phyloP scores from a whole-genome alignment of 2,113 vertebrate species.

The Notothenia coriiceps region DNA sequence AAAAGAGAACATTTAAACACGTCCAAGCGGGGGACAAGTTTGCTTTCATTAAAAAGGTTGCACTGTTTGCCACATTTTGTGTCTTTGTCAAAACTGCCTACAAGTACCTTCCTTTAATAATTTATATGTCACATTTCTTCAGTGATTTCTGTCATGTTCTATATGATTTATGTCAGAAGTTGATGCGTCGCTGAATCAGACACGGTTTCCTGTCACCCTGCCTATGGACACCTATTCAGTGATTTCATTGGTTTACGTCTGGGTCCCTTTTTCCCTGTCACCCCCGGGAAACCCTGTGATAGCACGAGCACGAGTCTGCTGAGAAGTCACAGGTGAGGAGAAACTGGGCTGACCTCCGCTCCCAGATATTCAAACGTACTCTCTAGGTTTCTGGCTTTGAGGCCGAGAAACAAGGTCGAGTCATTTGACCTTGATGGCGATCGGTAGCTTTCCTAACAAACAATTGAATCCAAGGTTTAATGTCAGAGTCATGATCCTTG shows the following conservation, averaged over 20 bases:
- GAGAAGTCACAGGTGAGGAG: conserved; percentile 47
- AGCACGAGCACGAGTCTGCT: conserved; percentile 30
- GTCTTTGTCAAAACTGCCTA: not conserved
- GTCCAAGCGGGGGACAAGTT: not conserved
- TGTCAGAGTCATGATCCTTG: not conserved
- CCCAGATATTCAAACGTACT: conserved; percentile 44
- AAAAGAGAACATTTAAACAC: conserved; percentile 26
- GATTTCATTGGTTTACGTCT: conserved; percentile 69
- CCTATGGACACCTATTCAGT: conserved; percentile 63
- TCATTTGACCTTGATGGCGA: conserved; percentile 9
- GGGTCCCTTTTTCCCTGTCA: conserved; percentile 25
- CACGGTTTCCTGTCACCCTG: conserved; percentile 48
- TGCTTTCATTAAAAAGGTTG: conserved; percentile 22
- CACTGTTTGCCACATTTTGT: conserved; percentile 6
- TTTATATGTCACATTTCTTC: conserved; percentile 11
- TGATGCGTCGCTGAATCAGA: conserved; percentile 52
- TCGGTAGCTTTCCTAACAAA: conserved; percentile 3
- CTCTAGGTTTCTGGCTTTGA: conserved; percentile 2
- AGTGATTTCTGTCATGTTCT: conserved; percentile 9
- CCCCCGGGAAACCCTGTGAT: conserved; percentile 26
- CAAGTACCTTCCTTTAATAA: conserved; percentile 8
- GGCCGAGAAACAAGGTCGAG: conserved; percentile 6
- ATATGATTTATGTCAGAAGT: conserved; percentile 47
- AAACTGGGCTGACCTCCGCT: conserved; percentile 35
- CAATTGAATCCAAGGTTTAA: not conserved